A percentile compares a stretch with the other conserved stretches of the same genome.
Evolutionary conservation across 2,888 invertebrate species (phyloP).

Genomic region (Hemistola chrysoprasaria): DNA sequence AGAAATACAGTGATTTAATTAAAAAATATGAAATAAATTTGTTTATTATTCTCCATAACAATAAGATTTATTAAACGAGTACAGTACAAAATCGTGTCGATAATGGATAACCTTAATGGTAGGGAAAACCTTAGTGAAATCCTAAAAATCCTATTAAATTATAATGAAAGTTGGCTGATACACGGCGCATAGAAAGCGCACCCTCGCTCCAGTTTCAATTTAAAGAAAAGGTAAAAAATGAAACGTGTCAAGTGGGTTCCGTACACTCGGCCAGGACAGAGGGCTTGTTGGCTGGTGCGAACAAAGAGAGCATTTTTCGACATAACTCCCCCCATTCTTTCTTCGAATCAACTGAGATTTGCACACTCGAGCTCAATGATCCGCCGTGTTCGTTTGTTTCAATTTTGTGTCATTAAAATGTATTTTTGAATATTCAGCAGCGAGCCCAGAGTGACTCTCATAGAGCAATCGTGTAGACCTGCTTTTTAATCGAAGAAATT

Average conservation of each 20-base stretch:
- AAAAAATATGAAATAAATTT: slow-evolving; percentile 36
- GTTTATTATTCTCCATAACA: too few species aligned
- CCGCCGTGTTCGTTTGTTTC: slow-evolving; percentile 44
- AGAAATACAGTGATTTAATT: too few species aligned
- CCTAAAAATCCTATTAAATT: slow-evolving; percentile 49
- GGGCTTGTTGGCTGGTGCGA: slow-evolving; percentile 68
- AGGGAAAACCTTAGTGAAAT: slow-evolving; percentile 26
- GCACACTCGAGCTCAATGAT: slow-evolving; percentile 48
- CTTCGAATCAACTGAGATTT: slow-evolving; percentile 61
- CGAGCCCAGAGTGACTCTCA: slow-evolving; percentile 9
- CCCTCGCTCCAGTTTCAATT: slow-evolving; percentile 67
- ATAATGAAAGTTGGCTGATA: slow-evolving; percentile 54
- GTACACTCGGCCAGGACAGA: slow-evolving; percentile 58
- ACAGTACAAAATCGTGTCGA: too few species aligned
- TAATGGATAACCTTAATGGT: too few species aligned
- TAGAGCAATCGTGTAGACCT: too few species aligned
- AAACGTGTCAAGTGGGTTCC: slow-evolving; percentile 76
- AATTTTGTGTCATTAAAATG: slow-evolving; percentile 33
- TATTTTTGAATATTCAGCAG: slow-evolving; percentile 10
- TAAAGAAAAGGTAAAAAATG: slow-evolving; percentile 72
- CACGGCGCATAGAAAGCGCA: slow-evolving; percentile 45
- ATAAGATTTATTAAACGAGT: too few species aligned
- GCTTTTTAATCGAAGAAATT: too few species aligned
- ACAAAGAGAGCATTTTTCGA: slow-evolving; percentile 68
- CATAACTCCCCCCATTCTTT: slow-evolving; percentile 51